Percentiles rank a stretch among this genome's conserved stretches.
Evolutionary conservation across 1,140 invertebrate genomes (phyloP).

Genomic region (Eumaeus atala): DNA sequence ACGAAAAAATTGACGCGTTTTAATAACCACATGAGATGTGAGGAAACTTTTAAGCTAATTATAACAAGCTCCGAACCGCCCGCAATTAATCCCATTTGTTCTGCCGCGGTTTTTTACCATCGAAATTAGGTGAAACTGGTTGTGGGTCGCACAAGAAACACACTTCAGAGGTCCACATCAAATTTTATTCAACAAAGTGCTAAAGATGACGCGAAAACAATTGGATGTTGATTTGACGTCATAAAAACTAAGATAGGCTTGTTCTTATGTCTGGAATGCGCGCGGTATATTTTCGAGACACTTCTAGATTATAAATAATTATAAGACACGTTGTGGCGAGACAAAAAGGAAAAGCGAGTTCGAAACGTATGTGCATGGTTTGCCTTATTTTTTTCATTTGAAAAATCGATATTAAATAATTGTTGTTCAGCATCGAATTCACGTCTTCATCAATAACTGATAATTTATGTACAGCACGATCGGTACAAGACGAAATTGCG

Average conservation of each 20-base stretch:
- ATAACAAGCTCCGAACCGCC: constrained; percentile 34
- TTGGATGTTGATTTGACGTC: constrained; percentile 54
- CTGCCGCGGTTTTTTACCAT: constrained; percentile 47
- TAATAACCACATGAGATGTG: constrained; percentile 29
- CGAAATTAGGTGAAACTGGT: constrained; percentile 57
- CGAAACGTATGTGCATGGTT: no score
- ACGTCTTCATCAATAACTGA: constrained; percentile 74
- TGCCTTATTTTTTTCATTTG: constrained; percentile 5
- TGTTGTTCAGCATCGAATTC: constrained; percentile 44
- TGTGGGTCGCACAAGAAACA: constrained; percentile 35
- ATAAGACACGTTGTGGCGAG: background rate
- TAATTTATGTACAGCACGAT: constrained; percentile 71
- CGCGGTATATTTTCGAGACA: constrained; percentile 6
- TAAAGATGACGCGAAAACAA: constrained; percentile 63
- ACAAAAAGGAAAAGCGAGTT: no score
- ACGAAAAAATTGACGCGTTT: constrained; percentile 21
- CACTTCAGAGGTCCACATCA: constrained; percentile 36
- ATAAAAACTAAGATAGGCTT: constrained; percentile 39
- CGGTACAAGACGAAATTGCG: constrained; percentile 70
- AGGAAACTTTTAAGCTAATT: constrained; percentile 41
- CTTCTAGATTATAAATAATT: constrained; percentile 5
- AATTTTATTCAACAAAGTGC: constrained; percentile 64
- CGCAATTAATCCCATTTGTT: constrained; percentile 57
- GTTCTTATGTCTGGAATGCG: constrained; percentile 23
- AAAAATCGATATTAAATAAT: constrained; percentile 36